Evolutionary conservation across 2,888 invertebrate genomes (phyloP), one percentile per base, ranked within the genome.

Genomic region (Epinotia brunnichana): DNA sequence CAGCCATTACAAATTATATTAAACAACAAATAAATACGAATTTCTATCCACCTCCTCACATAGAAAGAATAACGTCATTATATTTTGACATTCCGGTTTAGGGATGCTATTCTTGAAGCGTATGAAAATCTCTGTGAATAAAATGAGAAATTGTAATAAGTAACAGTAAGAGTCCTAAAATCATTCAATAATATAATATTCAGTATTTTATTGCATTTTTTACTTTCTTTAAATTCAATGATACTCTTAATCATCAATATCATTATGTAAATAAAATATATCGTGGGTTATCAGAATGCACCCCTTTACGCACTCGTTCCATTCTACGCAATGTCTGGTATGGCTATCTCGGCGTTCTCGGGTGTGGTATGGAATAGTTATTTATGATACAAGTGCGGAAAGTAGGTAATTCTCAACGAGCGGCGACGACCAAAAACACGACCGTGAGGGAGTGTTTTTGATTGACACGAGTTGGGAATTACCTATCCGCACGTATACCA

Each of bases 1-100:
- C 97, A 94, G 97, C 97, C 97, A 97, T 97, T 93, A 92, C 86
- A 85, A 83, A 77, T 75, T 79, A 80, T 76, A 72, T 81, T 82
- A 81, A 77, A 80, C 76, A 77, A 77, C 82, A 89, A 90, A 88
- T 87, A 88, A 88, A 88, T 85, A 87, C 84, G 69, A 77, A 77
- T 78, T 76, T 82, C 78, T 82, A 82, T 83, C 85, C 83, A 85
- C 81, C 77, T 81, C 81, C 81, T 80, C 79, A 77, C 76, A 74
- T 74, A 81, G 86, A 90, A 87, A 84, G 82, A 84, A 83, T 86
- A 90, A 90, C 90, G 90, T 90, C 90, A 91, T 89, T 89, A 89
- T 88, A 89, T 80, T 85, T 87, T 86, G 86, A 86, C 83, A 79
- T 77, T 78, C 77, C 70, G 69, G 69, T 77, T 69, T 73, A 11